Percentiles rank a stretch among this genome's conserved stretches.
Evolutionary conservation across 2,888 invertebrate genomes (phyloP).

Genomic region (Drosophila paranaensis): DNA sequence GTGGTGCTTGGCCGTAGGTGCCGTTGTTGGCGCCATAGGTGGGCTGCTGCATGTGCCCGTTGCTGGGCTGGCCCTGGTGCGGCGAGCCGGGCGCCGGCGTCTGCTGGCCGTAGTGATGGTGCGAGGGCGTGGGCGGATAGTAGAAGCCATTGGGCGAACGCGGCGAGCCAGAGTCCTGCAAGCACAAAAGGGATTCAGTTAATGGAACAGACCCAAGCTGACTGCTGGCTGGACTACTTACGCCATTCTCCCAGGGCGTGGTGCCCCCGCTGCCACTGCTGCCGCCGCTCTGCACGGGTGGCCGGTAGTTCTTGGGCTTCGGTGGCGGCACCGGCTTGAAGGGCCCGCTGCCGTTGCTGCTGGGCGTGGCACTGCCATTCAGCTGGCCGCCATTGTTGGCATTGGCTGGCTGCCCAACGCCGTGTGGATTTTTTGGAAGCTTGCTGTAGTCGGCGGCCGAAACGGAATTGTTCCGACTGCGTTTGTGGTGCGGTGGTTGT

Average conservation of each 20-base stretch:
- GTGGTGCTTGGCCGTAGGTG: conserved; percentile 69
- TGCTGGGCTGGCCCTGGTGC: conserved; percentile 73
- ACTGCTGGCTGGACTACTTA: conserved; percentile 55
- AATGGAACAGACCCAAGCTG: not conserved
- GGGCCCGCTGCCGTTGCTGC: conserved; percentile 83
- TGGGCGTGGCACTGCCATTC: conserved; percentile 73
- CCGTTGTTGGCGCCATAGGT: conserved; percentile 75
- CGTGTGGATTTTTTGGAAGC: conserved; percentile 84
- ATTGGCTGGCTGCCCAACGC: conserved; percentile 80
- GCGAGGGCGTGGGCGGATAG: conserved; percentile 84
- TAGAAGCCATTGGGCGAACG: conserved; percentile 85
- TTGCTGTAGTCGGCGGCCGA: conserved; percentile 87
- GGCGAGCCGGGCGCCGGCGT: conserved; percentile 83
- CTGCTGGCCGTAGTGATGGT: conserved; percentile 83
- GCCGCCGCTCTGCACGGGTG: conserved; percentile 86
- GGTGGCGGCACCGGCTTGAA: conserved; percentile 97
- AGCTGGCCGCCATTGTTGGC: conserved; percentile 74
- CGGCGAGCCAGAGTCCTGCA: conserved; percentile 84
- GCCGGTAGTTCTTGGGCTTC: conserved; percentile 96
- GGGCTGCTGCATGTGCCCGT: conserved; percentile 73
- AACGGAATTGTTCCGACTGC: conserved; percentile 87
- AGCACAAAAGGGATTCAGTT: conserved; percentile 4
- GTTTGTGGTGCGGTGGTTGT: conserved; percentile 30
- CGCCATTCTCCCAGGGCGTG: conserved; percentile 86
- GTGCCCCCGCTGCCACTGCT: conserved; percentile 74